These are phyloP conservation scores for Irena cyanogastra DNA, from an alignment of 2,113 vertebrate genomes.

Conservation along the genomic window DNA sequence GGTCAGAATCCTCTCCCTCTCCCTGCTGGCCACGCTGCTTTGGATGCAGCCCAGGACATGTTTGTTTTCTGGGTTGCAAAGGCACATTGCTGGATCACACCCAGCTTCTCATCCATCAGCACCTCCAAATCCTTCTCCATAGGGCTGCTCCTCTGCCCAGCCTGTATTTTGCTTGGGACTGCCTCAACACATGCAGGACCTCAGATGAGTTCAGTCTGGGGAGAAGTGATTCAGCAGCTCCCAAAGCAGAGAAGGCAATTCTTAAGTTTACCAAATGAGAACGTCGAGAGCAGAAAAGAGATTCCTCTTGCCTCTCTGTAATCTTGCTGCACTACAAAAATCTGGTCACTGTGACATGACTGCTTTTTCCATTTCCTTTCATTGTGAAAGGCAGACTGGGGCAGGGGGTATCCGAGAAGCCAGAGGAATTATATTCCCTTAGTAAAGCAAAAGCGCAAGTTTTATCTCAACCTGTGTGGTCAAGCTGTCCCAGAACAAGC, in stretches of 20 bases:
- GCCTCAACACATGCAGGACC: neutral
- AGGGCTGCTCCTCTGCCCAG: neutral
- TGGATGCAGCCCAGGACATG: neutral
- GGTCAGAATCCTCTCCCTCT: neutral
- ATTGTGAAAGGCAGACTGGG: neutral
- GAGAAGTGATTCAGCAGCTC: neutral
- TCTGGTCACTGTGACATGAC: neutral
- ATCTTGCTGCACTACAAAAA: neutral
- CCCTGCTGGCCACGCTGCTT: neutral
- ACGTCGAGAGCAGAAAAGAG: neutral
- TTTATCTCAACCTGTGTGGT: neutral
- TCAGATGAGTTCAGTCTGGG: neutral
- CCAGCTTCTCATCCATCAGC: neutral
- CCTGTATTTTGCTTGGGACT: neutral
- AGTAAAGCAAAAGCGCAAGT: neutral
- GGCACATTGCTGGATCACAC: neutral
- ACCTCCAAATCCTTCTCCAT: neutral
- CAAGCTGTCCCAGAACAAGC: neutral
- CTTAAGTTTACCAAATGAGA: neutral
- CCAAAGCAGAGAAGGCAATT: neutral
- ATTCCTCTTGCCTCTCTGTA: neutral
- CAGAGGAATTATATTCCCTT: neutral
- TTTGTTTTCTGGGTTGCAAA: neutral
- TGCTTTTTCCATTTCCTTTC: neutral
- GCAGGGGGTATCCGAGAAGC: neutral